These are phyloP conservation scores for Chrysaora quinquecirrha DNA, from an alignment of 30 jellyfish, hydroid and myxozoan genomes.

Conservation along the genomic window DNA sequence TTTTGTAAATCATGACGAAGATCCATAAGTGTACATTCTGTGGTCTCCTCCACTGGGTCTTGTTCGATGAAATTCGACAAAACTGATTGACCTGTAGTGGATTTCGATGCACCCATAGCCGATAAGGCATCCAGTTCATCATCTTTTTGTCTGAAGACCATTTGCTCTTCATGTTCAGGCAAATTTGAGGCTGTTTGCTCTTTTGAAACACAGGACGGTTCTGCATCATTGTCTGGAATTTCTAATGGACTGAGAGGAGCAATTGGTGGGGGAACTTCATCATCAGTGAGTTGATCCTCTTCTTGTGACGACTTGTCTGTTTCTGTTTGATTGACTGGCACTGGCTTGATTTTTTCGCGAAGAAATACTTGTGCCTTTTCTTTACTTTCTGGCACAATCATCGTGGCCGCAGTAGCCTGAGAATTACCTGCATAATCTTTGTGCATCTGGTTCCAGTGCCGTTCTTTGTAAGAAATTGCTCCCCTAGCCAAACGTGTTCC, in stretches of 20 bases:
- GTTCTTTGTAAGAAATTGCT: constrained; percentile 10
- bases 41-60: constrained; percentile 20
- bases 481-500: constrained; percentile 19
- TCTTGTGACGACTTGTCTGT: constrained; percentile 16
- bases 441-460: constrained; percentile 25
- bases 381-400: constrained; percentile 11
- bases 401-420: constrained; percentile 19
- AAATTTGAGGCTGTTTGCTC: constrained; percentile 7
- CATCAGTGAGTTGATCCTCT: constrained; percentile 11
- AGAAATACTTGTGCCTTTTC: constrained; percentile 15
- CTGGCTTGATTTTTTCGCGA: constrained; percentile 16
- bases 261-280: constrained; percentile 22
- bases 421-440: constrained; percentile 11
- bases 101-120: constrained; percentile 14
- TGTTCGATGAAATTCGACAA: constrained; percentile 8
- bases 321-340: constrained; percentile 14
- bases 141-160: constrained; percentile 2
- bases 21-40: constrained; percentile 16
- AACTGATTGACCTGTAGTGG: constrained; percentile 1
- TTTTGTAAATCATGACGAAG: constrained; percentile 19
- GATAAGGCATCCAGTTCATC: constrained; percentile 18
- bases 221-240: constrained; percentile 17
- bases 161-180: constrained; percentile 23
- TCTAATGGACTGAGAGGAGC: constrained; percentile 19
- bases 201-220: constrained; percentile 10